Evolutionary conservation across 2,113 vertebrate species (phyloP).

Genomic region (Leptodactylus fuscus): DNA sequence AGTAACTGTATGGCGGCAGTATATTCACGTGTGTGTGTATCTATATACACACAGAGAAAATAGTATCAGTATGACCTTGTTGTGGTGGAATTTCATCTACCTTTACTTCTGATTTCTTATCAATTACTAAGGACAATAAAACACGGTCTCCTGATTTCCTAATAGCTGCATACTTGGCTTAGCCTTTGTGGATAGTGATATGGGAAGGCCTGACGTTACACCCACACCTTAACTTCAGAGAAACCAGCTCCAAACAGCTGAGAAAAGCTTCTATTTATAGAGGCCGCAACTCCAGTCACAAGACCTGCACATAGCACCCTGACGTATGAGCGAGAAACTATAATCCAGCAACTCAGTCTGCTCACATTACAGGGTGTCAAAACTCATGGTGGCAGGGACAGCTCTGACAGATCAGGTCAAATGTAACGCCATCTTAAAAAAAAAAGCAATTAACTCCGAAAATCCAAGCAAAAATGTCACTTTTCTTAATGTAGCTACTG

Average conservation of each 20-base stretch:
- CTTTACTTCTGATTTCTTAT: background rate
- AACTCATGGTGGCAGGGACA: too few species aligned
- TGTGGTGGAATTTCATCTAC: too few species aligned
- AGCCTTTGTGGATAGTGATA: background rate
- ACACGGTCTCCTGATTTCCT: background rate
- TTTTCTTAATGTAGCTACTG: too few species aligned
- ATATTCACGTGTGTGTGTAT: too few species aligned
- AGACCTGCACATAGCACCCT: background rate
- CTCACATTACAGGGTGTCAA: background rate
- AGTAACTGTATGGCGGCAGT: too few species aligned
- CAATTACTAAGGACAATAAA: background rate
- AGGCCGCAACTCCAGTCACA: background rate
- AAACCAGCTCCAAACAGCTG: background rate
- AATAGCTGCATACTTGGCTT: background rate
- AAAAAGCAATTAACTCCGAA: too few species aligned
- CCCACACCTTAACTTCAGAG: background rate
- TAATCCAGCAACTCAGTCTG: background rate
- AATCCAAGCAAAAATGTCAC: too few species aligned
- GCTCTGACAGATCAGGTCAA: too few species aligned
- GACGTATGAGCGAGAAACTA: background rate
- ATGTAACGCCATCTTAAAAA: too few species aligned
- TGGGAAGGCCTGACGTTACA: background rate
- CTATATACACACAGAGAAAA: too few species aligned
- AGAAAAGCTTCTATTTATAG: slow-evolving; percentile 1
- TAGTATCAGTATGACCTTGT: background rate